Conservation (phyloP, 1,140 invertebrate species). For the Mycetomoellerius zeteki region DNA sequence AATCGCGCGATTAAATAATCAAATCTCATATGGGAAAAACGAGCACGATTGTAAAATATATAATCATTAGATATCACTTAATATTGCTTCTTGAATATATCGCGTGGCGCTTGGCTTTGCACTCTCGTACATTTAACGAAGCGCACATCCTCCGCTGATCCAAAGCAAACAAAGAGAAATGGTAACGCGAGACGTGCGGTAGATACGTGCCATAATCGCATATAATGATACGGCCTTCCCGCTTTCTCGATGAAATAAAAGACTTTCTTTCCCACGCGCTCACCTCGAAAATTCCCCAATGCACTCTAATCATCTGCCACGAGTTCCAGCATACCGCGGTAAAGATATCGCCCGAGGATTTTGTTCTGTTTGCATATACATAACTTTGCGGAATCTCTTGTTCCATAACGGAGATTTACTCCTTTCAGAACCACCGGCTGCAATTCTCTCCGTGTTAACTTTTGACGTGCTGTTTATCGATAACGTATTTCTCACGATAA, state of each 20-base stretch:
- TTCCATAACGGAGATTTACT: neutral
- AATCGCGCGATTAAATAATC: slow-evolving; percentile 1
- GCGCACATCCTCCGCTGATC: neutral
- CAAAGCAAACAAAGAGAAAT: slow-evolving; percentile 40
- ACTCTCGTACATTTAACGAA: slow-evolving; percentile 32
- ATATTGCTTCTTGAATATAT: slow-evolving; percentile 10
- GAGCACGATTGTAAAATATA: slow-evolving; percentile 26
- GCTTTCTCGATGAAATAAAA: slow-evolving; percentile 60
- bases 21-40: neutral
- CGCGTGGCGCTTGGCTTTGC: slow-evolving; percentile 25
- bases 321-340: neutral
- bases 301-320: slow-evolving; percentile 28
- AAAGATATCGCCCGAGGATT: slow-evolving; percentile 22
- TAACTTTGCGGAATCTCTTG: slow-evolving; percentile 2
- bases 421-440: neutral
- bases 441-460: neutral
- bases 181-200: slow-evolving; percentile 43
- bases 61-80: too few relatives aligned
- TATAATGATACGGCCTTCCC: slow-evolving; percentile 54
- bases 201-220: slow-evolving; percentile 48
- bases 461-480: neutral
- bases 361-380: slow-evolving; percentile 20
- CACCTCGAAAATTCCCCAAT: slow-evolving; percentile 36
- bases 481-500: slow-evolving; percentile 1
- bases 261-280: slow-evolving; percentile 60